Conservation (phyloP, 2,113 vertebrate genomes). For the Sitta europaea region DNA sequence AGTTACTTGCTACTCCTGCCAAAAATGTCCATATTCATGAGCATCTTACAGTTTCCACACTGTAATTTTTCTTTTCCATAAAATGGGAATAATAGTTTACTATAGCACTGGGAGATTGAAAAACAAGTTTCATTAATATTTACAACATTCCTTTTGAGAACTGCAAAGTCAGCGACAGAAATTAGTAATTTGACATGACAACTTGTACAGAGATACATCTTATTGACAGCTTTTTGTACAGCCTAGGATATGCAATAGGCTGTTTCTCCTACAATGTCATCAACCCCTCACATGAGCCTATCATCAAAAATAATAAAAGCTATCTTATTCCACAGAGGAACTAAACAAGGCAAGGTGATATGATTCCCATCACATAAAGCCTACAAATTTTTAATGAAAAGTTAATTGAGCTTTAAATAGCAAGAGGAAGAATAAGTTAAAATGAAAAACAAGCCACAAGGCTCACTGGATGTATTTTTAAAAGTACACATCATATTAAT, state of each 20-base stretch:
- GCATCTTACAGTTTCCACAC: background rate
- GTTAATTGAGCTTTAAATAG: background rate
- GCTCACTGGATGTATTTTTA: background rate
- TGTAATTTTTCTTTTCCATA: background rate
- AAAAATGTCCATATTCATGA: background rate
- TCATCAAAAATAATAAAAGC: background rate
- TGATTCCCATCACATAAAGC: background rate
- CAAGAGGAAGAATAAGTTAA: background rate
- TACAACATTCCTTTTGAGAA: background rate
- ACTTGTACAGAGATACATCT: background rate
- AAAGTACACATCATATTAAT: background rate
- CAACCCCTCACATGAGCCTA: background rate
- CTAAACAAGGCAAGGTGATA: background rate
- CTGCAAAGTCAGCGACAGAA: background rate
- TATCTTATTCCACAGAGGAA: background rate
- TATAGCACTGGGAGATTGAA: background rate
- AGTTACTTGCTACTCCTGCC: background rate
- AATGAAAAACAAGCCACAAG: background rate
- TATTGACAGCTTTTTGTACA: background rate
- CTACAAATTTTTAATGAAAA: background rate
- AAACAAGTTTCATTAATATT: background rate
- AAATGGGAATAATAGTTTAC: background rate
- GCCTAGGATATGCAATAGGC: background rate
- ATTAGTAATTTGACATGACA: background rate
- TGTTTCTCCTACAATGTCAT: background rate